Base-by-base conservation (phyloP, 2,888 invertebrate genomes). In the Epistrophe eligans region DNA sequence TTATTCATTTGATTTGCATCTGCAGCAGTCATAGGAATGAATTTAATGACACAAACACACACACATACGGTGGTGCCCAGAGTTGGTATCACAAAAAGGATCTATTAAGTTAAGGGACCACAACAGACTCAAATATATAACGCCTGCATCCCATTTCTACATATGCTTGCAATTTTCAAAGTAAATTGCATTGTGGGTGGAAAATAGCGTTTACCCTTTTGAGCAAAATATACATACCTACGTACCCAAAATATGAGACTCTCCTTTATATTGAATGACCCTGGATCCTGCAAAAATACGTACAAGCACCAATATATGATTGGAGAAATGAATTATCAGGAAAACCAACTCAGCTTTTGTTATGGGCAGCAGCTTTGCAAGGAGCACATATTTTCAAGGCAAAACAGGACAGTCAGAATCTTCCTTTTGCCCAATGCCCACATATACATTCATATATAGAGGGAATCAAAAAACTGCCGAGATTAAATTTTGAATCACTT, bases 311-410 rank as follows among this genome's bases (percentile, higher is more conserved):
- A 67, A 57, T 38, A 48, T 48, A 74, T 80, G 73, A 58, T 67
- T 74, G 71, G 60, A 80, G 58, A 84, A 84, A 84, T 84, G 58
- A 80, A 84, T 84, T 84, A 84, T 80, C 80, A 72, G 24, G 70
- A 58, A 66, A 72, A 58, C 66, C 58, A 66, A 72, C 77, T 71
- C 62, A 66, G 55, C 83, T 73, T 67, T 67, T 79, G 50, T 74
- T 67, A 24, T 24, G 24, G 60, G 70, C n/a, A 13, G 28, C 48
- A 13, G 28, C 48, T 19, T 32, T 35, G 32, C 35, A 66, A 32
- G 7, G 28, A 32, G 71, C 57, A 55, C 55, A 64, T 52, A 40
- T 28, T 57, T 45, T 35, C 60, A 24, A 15, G 19, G 71, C 40
- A 72, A 60, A 71, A 15, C n/a, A 35, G 35, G 9, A 17, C 24